Percentiles rank a stretch among this genome's conserved stretches.
Evolutionary conservation across 2,113 vertebrate genomes (phyloP).

Genomic region (Thunnus thynnus): DNA sequence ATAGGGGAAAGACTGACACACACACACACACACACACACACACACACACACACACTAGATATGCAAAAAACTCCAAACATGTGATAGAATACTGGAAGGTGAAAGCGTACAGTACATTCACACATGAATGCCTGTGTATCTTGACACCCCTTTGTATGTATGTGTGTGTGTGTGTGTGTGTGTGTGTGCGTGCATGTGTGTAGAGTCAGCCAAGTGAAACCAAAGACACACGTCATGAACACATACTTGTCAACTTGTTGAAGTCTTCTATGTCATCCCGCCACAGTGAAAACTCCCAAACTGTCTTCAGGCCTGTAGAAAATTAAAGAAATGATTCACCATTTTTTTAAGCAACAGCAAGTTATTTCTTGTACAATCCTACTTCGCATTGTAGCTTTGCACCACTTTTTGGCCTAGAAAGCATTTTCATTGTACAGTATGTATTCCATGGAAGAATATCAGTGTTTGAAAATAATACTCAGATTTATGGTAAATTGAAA

Average conservation of each 20-base stretch:
- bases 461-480: background rate
- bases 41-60: slow-evolving; percentile 1
- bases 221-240: slow-evolving; percentile 29
- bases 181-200: slow-evolving; percentile 17
- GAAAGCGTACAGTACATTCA: slow-evolving; percentile 14
- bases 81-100: background rate
- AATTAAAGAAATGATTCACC: background rate
- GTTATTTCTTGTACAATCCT: too few relatives aligned
- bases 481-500: background rate
- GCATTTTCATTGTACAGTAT: background rate
- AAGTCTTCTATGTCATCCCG: slow-evolving; percentile 23
- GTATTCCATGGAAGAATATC: background rate
- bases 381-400: background rate
- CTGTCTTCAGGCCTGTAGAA: background rate
- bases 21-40: slow-evolving; percentile 10
- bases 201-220: slow-evolving; percentile 30
- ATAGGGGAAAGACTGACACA: background rate
- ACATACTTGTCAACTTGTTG: slow-evolving; percentile 26
- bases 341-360: too few relatives aligned
- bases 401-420: background rate
- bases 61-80: slow-evolving; percentile 12
- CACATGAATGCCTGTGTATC: slow-evolving; percentile 13
- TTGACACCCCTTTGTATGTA: background rate
- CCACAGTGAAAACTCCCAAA: background rate
- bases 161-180: background rate